Conservation (phyloP, 2,888 invertebrate species). For the Trypoxylon attenuatum region DNA sequence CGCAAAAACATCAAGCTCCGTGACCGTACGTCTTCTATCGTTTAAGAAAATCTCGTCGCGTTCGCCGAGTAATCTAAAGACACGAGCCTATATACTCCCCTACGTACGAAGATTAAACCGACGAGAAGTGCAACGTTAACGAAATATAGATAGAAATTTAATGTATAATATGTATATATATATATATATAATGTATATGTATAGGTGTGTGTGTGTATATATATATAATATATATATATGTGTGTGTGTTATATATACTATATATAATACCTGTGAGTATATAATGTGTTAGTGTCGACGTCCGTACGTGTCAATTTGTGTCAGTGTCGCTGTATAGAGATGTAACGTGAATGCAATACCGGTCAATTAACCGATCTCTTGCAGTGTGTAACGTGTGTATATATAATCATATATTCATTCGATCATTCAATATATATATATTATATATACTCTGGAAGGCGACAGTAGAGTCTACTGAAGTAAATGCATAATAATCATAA, state of each 20-base stretch:
- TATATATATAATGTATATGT: constrained; percentile 16
- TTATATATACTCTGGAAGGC: constrained; percentile 65
- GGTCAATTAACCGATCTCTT: too few species aligned
- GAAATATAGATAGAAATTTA: constrained; percentile 59
- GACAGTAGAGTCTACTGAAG: constrained; percentile 70
- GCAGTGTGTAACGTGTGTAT: constrained; percentile 13
- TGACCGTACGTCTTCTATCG: too few species aligned
- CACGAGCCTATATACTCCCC: constrained; percentile 17
- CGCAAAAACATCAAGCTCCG: constrained; percentile 31
- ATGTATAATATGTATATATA: constrained; percentile 45
- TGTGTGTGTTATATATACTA: constrained; percentile 25
- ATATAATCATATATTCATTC: constrained; percentile 36
- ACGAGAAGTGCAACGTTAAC: constrained; percentile 57
- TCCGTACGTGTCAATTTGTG: constrained; percentile 7
- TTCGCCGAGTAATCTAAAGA: constrained; percentile 12
- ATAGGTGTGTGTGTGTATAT: constrained; percentile 15
- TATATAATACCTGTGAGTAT: constrained; percentile 22
- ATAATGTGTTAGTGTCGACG: constrained; percentile 22
- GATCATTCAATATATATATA: constrained; percentile 39
- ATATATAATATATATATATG: constrained; percentile 35
- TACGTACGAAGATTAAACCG: constrained; percentile 49
- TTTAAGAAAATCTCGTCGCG: too few species aligned
- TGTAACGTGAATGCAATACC: constrained; percentile 14
- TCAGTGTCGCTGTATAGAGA: constrained; percentile 1
- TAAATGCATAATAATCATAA: constrained; percentile 70